A percentile compares a stretch with the other conserved stretches of the same genome.
Evolutionary conservation across 2,797 vertebrate genomes (phyloP).

Genomic region (Melopsittacus undulatus): DNA sequence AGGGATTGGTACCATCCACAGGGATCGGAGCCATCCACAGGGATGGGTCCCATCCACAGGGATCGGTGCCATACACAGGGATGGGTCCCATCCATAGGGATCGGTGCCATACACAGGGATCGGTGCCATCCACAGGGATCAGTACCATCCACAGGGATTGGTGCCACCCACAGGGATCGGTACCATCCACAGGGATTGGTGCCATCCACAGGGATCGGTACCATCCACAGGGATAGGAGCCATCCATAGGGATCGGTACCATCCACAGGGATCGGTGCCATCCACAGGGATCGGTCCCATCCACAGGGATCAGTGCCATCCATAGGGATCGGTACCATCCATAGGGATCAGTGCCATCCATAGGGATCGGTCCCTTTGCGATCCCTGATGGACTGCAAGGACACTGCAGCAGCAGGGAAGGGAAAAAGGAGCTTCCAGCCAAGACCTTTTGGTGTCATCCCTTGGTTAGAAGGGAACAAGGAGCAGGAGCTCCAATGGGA

Average conservation of each 20-base stretch:
- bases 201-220: background rate
- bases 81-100: no score
- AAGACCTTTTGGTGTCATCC: background rate
- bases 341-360: no score
- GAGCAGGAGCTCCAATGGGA: rapidly evolving
- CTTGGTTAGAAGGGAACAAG: no score
- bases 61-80: no score
- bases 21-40: rapidly evolving
- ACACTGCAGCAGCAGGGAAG: background rate
- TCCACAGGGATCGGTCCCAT: no score
- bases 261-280: no score
- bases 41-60: background rate
- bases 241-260: no score
- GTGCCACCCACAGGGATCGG: no score
- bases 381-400: rapidly evolving
- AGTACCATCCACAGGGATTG: rapidly evolving
- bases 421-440: background rate
- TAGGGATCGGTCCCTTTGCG: background rate
- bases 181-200: no score
- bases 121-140: background rate
- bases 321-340: no score
- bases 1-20: background rate
- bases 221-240: rapidly evolving
- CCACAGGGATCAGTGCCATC: background rate
- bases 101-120: background rate